Base-by-base conservation (phyloP, 1,140 invertebrate species). In the Trachymyrmex cornetzi region DNA sequence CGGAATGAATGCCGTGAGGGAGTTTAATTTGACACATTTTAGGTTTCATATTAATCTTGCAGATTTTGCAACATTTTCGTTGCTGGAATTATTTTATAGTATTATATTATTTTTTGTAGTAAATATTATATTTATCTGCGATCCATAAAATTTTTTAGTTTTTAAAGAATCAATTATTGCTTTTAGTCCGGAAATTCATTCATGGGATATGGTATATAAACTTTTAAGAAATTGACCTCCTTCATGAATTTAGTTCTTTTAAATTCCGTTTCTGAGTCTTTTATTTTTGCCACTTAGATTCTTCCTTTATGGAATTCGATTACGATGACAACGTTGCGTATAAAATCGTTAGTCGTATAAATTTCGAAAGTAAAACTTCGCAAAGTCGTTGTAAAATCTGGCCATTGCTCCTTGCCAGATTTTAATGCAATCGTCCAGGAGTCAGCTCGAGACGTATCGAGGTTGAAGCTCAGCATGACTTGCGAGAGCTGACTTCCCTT, bases 401-500 rank as follows among this genome's bases (percentile, higher is more conserved):
- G 38, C 48, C 24, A 34, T 19, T 6, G 38, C 16, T 44, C 2
- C 34, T 61, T 80, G 63, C 75, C 74, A 67, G 50, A 77, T 85
- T 81, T 80, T 86, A 86, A 81, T 69, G 38, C 77, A 69, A 69
- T 30, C 27, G 64, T 16, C 61, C 44, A 38, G 24, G 48, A 69
- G 27, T 79, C 74, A 77, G 66, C 16, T 38, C 3, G 7, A 80
- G 75, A 80, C 53, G 63, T 81, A 80, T 86, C 64, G 85, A 69
- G 38, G 64, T 16, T 57, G 55, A 84, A 75, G 55, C 53, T 34
- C 69, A 61, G 72, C 66, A 14, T 87, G 77, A 82, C 61, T 87
- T 74, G 80, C 59, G 86, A 75, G 86, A 75, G 16, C 72, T 84
- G 69, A 55, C 38, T 61, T 87, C 50, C 12, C 44, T 66, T 84